Conservation (phyloP, 92 coral and sea anemone species). For the Porites lobata region DNA sequence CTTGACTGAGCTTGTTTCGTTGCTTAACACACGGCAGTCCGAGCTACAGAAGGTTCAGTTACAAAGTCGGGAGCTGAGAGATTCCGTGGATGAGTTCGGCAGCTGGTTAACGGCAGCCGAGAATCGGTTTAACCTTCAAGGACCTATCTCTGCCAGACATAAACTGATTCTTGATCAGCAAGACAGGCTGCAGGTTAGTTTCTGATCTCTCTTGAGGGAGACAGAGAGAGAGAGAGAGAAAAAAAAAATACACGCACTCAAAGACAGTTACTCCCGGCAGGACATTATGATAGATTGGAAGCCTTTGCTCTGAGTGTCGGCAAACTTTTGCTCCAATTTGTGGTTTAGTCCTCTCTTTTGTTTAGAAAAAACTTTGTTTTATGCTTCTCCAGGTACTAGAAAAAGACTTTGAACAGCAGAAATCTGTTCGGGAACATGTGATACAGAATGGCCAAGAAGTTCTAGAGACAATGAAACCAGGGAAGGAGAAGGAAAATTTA, state of each 20-base stretch:
- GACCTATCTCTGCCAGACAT: constrained; percentile 93
- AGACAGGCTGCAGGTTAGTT: constrained; percentile 84
- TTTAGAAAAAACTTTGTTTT: too few species aligned
- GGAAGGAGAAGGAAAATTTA: constrained; percentile 82
- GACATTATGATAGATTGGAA: too few species aligned
- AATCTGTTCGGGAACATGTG: constrained; percentile 84
- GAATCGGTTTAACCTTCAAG: constrained; percentile 84
- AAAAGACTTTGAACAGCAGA: constrained; percentile 80
- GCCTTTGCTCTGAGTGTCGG: too few species aligned
- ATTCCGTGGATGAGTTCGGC: constrained; percentile 85
- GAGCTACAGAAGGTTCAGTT: constrained; percentile 86
- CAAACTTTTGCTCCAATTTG: neutral
- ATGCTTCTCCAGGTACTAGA: constrained; percentile 69
- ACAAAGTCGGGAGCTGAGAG: constrained; percentile 88
- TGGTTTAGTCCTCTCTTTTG: neutral
- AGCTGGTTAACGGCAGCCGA: constrained; percentile 89
- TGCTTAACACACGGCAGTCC: constrained; percentile 81
- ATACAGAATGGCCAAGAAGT: constrained; percentile 80
- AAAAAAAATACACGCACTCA: too few species aligned
- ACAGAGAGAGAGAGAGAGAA: neutral
- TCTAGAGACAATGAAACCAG: constrained; percentile 79
- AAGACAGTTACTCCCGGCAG: too few species aligned
- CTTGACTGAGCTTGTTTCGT: constrained; percentile 68
- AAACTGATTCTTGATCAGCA: constrained; percentile 87
- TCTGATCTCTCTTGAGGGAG: neutral